Base-by-base conservation (phyloP, 2,113 vertebrate genomes). In the Lepisosteus oculatus region DNA sequence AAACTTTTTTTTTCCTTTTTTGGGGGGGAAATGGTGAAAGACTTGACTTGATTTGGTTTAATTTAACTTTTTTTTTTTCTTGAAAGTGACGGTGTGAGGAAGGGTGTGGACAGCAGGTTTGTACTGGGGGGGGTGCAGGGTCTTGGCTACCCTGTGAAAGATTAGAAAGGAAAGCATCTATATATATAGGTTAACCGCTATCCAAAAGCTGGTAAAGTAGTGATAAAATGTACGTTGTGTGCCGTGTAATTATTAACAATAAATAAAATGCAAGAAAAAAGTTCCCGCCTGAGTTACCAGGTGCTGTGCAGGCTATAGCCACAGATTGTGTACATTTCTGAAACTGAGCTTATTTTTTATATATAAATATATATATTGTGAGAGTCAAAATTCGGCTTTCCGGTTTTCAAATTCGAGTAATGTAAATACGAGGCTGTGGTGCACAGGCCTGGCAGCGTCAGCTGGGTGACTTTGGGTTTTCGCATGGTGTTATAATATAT, bases 221-320 rank as follows among this genome's bases (percentile, higher is more conserved):
- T 81, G 79, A 82, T 85, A 80, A 83, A 74, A 75, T 84, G 70
- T 87, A 85, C 56, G 78, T 87, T 6, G 88, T 89, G 85, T 91
- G 88, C 83, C 65, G 89, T 92, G 89, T 87, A 88, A 79, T 82
- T 81, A 86, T 86, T 84, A 86, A 81, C 67, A 76, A 77, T 75
- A 84, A 74, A 83, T 86, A 79, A 78, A 70, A 74, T 72, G 71
- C 57, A 51, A 72, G 61, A 56, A 43, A 70, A 45, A 67, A 75
- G 65, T 72, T 11, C 74, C 65, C 74, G 74, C 70, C 71, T 81
- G 81, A 77, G 77, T 71, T 71, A 1, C 51, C 61, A 59, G 55
- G 70, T 71, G 64, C 5, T 54, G 54, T 7, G 1, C 29, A 69
- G 68, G 6, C 15, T 43, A 45, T 70, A 70, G 56, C 63, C 65